Percentiles rank a stretch among this genome's conserved stretches.
Evolutionary conservation across 2,888 invertebrate species (phyloP).

Genomic region (Gerris lacustris): DNA sequence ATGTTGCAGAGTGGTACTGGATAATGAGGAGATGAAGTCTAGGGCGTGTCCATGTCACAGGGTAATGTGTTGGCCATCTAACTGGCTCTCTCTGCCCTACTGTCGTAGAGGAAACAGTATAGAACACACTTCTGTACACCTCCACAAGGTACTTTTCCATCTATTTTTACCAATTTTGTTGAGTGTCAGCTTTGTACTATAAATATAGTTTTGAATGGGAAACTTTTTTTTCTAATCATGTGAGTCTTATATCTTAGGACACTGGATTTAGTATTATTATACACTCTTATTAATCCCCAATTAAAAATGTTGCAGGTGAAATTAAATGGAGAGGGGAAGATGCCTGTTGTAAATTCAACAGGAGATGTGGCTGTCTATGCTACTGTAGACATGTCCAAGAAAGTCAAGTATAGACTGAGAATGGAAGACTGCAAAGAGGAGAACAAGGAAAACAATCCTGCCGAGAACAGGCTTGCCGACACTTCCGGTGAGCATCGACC

Average conservation of each 20-base stretch:
- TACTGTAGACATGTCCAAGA: constrained; percentile 48
- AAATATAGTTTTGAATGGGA: background rate
- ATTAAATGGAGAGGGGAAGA: constrained; percentile 45
- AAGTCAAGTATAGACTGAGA: constrained; percentile 24
- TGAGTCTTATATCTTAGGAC: no score
- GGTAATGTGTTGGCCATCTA: constrained; percentile 54
- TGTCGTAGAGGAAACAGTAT: constrained; percentile 44
- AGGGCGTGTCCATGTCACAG: constrained; percentile 37
- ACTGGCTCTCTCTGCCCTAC: constrained; percentile 48
- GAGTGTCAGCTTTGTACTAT: background rate
- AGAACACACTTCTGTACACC: constrained; percentile 38
- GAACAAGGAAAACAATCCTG: constrained; percentile 22
- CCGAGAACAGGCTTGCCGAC: constrained; percentile 17
- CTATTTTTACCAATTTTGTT: no score
- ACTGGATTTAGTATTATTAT: no score
- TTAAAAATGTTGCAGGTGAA: constrained; percentile 33
- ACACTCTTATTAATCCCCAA: no score
- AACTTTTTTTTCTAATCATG: no score
- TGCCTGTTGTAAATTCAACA: constrained; percentile 43
- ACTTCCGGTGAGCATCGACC: constrained; percentile 1
- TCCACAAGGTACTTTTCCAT: constrained; percentile 26
- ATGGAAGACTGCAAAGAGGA: constrained; percentile 19
- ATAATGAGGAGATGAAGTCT: constrained; percentile 23
- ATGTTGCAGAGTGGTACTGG: constrained; percentile 22
- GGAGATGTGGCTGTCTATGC: constrained; percentile 53